Conservation (phyloP, 2,113 vertebrate genomes). For the Eidolon helvum region DNA sequence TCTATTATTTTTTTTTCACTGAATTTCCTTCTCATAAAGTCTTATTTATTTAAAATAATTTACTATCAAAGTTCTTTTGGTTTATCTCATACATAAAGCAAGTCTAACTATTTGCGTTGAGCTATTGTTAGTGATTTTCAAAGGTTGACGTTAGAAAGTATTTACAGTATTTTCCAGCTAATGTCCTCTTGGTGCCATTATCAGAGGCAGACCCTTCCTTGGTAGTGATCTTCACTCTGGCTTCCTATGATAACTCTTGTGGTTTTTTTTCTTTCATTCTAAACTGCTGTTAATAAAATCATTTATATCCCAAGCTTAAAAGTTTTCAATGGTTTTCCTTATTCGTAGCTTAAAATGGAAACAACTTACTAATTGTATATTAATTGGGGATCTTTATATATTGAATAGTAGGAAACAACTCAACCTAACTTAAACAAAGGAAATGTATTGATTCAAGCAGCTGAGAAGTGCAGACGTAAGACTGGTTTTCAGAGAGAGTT, state of each 20-base stretch:
- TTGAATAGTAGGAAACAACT: background rate
- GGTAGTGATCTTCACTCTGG: background rate
- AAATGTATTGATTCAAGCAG: background rate
- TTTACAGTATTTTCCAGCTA: background rate
- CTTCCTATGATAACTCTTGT: background rate
- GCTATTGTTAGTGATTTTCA: background rate
- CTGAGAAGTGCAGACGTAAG: background rate
- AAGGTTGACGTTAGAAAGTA: background rate
- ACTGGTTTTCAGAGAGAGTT: background rate
- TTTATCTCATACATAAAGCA: background rate
- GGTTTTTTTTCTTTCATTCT: background rate
- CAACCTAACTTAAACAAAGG: background rate
- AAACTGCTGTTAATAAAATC: background rate
- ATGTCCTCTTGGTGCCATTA: background rate
- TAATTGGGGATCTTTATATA: background rate
- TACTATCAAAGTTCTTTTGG: slow-evolving; percentile 4
- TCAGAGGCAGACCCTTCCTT: background rate
- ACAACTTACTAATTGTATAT: background rate
- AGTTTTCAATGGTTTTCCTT: background rate
- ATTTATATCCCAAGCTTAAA: background rate
- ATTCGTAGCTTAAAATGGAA: background rate
- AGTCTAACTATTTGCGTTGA: background rate
- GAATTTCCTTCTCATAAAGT: background rate
- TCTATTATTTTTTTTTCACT: slow-evolving; percentile 28
- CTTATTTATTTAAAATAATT: background rate